Conservation (phyloP, 2,888 invertebrate genomes). For the Glyphotaelius pellucidus region DNA sequence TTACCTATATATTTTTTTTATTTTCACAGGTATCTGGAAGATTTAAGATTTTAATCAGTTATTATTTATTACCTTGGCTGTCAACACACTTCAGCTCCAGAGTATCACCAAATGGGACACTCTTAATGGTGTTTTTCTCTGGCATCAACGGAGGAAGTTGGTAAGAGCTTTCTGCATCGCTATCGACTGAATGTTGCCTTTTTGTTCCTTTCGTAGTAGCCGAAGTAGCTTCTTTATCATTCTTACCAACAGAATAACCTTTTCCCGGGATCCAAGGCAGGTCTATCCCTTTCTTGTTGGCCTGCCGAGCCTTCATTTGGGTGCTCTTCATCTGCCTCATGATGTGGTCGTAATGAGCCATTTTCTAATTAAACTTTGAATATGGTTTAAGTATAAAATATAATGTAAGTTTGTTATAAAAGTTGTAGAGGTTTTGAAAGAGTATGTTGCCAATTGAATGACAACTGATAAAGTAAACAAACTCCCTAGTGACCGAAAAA, state of each 20-base stretch:
- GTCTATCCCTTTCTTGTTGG: conserved; percentile 37
- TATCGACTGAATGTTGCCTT: conserved; percentile 46
- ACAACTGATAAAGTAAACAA: background rate
- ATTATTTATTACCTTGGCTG: background rate
- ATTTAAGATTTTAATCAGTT: background rate
- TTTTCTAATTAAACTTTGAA: background rate
- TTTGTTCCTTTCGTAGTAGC: conserved; percentile 27
- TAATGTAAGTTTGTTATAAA: background rate
- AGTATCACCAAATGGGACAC: conserved; percentile 23
- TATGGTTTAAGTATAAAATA: background rate
- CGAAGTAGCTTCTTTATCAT: conserved; percentile 2
- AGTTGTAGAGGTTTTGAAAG: background rate
- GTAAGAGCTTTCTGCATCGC: background rate
- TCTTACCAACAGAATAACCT: conserved; percentile 38
- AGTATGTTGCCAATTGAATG: background rate
- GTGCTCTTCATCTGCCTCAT: conserved; percentile 36
- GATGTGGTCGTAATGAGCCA: conserved; percentile 30
- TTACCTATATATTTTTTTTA: too few species aligned
- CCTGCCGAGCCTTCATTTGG: background rate
- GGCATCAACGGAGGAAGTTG: conserved; percentile 47
- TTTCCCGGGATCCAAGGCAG: conserved; percentile 55
- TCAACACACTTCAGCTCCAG: background rate
- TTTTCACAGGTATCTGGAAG: too few species aligned
- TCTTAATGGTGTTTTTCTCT: conserved; percentile 41
- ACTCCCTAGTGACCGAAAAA: background rate